Percentiles rank a stretch among this genome's conserved stretches.
These are phyloP conservation scores for Stichopus chloronotus DNA, from an alignment of 35 echinoderm and acorn worm genomes.

Conservation along the genomic window DNA sequence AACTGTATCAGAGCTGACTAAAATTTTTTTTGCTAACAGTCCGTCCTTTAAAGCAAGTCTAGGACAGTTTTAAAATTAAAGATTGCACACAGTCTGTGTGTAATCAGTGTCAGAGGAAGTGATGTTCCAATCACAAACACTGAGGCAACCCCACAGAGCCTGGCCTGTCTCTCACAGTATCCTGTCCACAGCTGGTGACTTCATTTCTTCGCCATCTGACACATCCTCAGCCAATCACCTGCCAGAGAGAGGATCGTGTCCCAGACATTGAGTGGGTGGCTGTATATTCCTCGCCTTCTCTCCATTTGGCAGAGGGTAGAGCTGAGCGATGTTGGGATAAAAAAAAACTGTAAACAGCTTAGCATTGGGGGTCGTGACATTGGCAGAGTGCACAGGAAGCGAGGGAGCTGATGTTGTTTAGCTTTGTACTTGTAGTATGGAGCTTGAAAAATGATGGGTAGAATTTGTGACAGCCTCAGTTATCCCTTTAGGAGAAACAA, in stretches of 20 bases:
- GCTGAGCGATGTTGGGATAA: too few species aligned
- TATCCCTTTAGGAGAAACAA: background rate
- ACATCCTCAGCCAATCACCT: background rate
- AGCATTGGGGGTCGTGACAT: conserved; percentile 31
- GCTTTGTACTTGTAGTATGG: background rate
- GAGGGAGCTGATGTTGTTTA: background rate
- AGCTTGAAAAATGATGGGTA: background rate
- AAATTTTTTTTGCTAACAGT: too few species aligned
- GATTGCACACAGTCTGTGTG: too few species aligned
- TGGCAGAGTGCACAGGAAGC: conserved; percentile 35
- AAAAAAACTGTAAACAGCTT: conserved; percentile 19
- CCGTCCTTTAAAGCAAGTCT: too few species aligned
- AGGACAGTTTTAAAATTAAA: too few species aligned
- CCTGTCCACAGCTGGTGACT: conserved; percentile 28
- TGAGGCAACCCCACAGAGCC: conserved; percentile 11
- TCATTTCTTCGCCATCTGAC: background rate
- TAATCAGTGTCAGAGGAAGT: conserved; percentile 18
- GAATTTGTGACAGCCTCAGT: background rate
- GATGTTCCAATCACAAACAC: conserved; percentile 37
- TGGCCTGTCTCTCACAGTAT: conserved; percentile 7
- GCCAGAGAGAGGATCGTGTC: background rate
- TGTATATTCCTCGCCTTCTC: background rate
- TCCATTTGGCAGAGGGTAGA: background rate
- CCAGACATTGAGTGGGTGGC: conserved; percentile 47
- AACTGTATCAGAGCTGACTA: too few species aligned